Evolutionary conservation across 2,797 vertebrate species (phyloP).

Genomic region (Atherinosoma microstoma): DNA sequence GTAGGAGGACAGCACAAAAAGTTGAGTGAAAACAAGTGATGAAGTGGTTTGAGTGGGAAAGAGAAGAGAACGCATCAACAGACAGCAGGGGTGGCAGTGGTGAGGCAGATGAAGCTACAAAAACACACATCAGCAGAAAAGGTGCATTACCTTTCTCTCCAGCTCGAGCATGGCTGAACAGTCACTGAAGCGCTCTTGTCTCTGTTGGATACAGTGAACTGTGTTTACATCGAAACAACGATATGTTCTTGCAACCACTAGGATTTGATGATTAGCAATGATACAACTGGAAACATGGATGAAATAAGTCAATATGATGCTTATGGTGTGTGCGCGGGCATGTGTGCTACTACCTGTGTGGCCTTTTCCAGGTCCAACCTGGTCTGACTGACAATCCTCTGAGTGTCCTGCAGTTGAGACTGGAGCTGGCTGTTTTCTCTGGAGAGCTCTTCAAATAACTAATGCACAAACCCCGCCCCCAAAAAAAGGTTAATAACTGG

Average conservation of each 20-base stretch:
- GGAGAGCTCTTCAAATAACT: slow-evolving; percentile 87
- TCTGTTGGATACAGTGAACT: slow-evolving; percentile 70
- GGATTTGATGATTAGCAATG: background rate
- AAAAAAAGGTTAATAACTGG: slow-evolving; percentile 15
- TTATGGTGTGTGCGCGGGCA: background rate
- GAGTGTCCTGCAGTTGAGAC: slow-evolving; percentile 87
- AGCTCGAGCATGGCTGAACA: slow-evolving; percentile 86
- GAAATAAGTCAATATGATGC: background rate
- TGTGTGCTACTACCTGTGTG: slow-evolving; percentile 81
- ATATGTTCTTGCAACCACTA: background rate
- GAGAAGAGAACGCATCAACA: slow-evolving; percentile 50
- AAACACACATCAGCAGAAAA: background rate
- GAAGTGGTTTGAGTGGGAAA: slow-evolving; percentile 40
- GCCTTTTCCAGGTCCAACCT: slow-evolving; percentile 87
- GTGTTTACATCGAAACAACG: background rate
- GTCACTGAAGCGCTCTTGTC: slow-evolving; percentile 87
- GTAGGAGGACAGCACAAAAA: slow-evolving; percentile 20
- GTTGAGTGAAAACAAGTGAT: slow-evolving; percentile 58
- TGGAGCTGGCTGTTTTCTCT: slow-evolving; percentile 87
- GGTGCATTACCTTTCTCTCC: slow-evolving; percentile 85
- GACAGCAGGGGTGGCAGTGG: slow-evolving; percentile 60
- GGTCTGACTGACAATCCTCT: slow-evolving; percentile 84
- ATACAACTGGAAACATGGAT: background rate
- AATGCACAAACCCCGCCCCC: slow-evolving; percentile 9
- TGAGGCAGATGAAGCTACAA: slow-evolving; percentile 60